A percentile compares a stretch with the other conserved stretches of the same genome.
Conservation (phyloP, 2,888 invertebrate genomes). For the Villa cingulata region DNA sequence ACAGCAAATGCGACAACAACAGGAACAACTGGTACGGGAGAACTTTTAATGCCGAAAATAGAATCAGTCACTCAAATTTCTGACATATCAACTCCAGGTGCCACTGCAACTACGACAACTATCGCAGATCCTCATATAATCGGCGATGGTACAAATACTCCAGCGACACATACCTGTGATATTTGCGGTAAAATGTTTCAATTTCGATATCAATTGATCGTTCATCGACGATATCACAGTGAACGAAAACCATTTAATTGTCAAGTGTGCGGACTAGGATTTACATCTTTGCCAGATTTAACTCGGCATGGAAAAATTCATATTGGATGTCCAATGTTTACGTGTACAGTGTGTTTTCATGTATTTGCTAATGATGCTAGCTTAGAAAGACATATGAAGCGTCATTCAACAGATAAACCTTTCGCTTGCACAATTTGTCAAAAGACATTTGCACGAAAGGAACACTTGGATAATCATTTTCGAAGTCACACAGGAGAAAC, state of each 20-base stretch:
- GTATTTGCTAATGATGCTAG: slow-evolving; percentile 59
- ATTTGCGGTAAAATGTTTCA: slow-evolving; percentile 78
- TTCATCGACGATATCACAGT: slow-evolving; percentile 73
- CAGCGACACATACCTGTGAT: slow-evolving; percentile 54
- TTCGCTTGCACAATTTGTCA: slow-evolving; percentile 75
- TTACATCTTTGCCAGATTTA: slow-evolving; percentile 64
- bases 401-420: slow-evolving; percentile 70
- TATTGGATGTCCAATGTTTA: slow-evolving; percentile 62
- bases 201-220: slow-evolving; percentile 75
- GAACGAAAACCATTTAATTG: slow-evolving; percentile 72
- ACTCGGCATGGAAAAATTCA: slow-evolving; percentile 75
- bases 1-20: slow-evolving; percentile 14
- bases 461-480: slow-evolving; percentile 76
- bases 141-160: slow-evolving; percentile 26
- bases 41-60: slow-evolving; percentile 35
- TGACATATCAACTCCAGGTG: slow-evolving; percentile 36
- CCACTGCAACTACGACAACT: slow-evolving; percentile 15
- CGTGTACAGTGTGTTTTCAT: slow-evolving; percentile 57
- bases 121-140: slow-evolving; percentile 28
- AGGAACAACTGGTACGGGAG: slow-evolving; percentile 16
- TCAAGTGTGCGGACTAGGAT: slow-evolving; percentile 72
- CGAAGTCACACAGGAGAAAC: slow-evolving; percentile 70
- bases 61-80: slow-evolving; percentile 20
- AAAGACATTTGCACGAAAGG: slow-evolving; percentile 75
- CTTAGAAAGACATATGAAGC: slow-evolving; percentile 63